phyloP scores from a whole-genome alignment of 2,113 vertebrate species.

The Melospiza melodia region DNA sequence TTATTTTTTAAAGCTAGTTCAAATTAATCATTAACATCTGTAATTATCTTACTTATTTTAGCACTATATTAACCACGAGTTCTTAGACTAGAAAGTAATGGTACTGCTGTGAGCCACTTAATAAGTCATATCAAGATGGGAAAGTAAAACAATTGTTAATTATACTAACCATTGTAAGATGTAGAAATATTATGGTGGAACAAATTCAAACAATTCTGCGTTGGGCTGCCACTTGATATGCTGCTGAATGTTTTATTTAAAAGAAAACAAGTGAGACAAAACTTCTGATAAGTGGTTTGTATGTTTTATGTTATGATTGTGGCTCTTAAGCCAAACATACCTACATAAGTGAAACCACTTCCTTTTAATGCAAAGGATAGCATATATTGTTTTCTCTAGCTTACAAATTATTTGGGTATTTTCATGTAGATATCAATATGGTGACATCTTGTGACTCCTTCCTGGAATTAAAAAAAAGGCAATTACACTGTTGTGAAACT shows the following conservation, averaged over 20 bases:
- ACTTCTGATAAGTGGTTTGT: neutral
- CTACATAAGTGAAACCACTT: neutral
- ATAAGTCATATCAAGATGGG: neutral
- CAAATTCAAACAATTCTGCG: neutral
- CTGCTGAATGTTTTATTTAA: neutral
- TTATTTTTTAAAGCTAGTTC: neutral
- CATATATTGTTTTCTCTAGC: neutral
- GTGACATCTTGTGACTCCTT: neutral
- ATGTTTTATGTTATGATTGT: neutral
- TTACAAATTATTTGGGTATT: neutral
- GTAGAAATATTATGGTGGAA: neutral
- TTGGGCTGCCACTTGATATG: neutral
- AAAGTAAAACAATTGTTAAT: neutral
- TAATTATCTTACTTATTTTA: neutral
- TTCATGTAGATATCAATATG: neutral
- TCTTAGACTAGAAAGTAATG: neutral
- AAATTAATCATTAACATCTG: neutral
- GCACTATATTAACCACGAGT: neutral
- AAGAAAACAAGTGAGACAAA: neutral
- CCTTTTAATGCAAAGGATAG: neutral
- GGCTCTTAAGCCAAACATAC: neutral
- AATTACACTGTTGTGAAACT: neutral
- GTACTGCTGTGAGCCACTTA: neutral
- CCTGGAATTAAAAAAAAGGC: neutral
- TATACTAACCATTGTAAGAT: neutral